A percentile compares a stretch with the other conserved stretches of the same genome.
phyloP scores from a whole-genome alignment of 2,113 vertebrate genomes.

The Quiscalus mexicanus region DNA sequence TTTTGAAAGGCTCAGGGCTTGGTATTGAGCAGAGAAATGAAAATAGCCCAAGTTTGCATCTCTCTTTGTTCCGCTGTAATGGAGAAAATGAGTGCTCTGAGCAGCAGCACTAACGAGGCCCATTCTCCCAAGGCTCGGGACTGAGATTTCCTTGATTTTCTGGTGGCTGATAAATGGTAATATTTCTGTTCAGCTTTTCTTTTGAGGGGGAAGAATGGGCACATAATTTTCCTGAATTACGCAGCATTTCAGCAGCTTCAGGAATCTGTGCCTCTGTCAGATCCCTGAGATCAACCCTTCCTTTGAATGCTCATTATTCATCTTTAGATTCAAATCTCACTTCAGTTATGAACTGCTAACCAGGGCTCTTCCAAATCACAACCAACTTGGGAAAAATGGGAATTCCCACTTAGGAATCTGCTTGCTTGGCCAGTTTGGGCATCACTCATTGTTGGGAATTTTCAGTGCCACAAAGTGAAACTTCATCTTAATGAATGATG shows the following conservation, averaged over 20 bases:
- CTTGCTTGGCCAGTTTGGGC: not conserved
- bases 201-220: not conserved
- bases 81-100: conserved; percentile 39
- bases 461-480: not conserved
- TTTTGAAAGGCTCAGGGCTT: not conserved
- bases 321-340: not conserved
- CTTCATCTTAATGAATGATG: not conserved
- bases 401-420: not conserved
- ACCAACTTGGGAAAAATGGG: not conserved
- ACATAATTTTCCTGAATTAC: not conserved
- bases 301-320: not conserved
- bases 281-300: not conserved
- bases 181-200: conserved; percentile 27
- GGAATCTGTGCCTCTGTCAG: not conserved
- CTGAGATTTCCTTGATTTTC: not conserved
- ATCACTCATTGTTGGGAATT: not conserved
- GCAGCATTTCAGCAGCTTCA: not conserved
- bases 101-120: conserved; percentile 20
- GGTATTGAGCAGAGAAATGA: not conserved
- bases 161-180: not conserved
- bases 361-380: not conserved
- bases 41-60: conserved; percentile 14
- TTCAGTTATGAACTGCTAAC: not conserved
- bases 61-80: not conserved
- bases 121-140: not conserved